Evolutionary conservation across 2,797 vertebrate genomes (phyloP).

Genomic region (Gouania willdenowi): DNA sequence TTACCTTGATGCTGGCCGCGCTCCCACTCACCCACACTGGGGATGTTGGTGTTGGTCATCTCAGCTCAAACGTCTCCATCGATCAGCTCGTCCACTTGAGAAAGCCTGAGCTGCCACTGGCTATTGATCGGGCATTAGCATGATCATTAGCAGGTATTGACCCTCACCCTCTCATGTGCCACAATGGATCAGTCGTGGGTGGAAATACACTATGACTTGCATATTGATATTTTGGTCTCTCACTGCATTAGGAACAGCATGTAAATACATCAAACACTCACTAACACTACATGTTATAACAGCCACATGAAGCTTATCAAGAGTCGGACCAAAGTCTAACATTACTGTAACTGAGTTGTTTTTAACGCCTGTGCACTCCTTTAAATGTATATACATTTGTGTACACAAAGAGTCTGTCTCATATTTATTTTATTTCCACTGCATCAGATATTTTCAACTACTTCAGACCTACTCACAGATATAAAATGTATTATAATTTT

Average conservation of each 20-base stretch:
- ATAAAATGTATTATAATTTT: no score
- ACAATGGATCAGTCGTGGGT: constrained; percentile 26
- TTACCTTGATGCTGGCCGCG: constrained; percentile 13
- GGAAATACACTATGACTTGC: constrained; percentile 9
- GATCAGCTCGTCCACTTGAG: constrained; percentile 13
- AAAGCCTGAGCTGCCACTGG: constrained; percentile 20
- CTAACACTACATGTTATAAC: no score
- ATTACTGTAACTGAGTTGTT: no score
- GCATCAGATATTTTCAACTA: no score
- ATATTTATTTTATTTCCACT: no score
- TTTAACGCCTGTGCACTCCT: no score
- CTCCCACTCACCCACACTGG: constrained; percentile 11
- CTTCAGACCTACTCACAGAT: no score
- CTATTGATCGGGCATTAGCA: constrained; percentile 48
- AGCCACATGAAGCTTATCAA: no score
- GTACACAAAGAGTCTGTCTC: no score
- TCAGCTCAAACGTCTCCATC: constrained; percentile 16
- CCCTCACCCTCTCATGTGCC: constrained; percentile 20
- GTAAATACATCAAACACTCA: no score
- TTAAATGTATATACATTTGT: no score
- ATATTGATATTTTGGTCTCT: constrained; percentile 24
- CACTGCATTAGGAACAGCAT: constrained; percentile 11
- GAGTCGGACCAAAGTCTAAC: no score
- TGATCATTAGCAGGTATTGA: constrained; percentile 43
- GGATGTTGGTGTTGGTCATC: constrained; percentile 14